Evolutionary conservation across 2,113 vertebrate species (phyloP).

Genomic region (Notarius lentiginosus): DNA sequence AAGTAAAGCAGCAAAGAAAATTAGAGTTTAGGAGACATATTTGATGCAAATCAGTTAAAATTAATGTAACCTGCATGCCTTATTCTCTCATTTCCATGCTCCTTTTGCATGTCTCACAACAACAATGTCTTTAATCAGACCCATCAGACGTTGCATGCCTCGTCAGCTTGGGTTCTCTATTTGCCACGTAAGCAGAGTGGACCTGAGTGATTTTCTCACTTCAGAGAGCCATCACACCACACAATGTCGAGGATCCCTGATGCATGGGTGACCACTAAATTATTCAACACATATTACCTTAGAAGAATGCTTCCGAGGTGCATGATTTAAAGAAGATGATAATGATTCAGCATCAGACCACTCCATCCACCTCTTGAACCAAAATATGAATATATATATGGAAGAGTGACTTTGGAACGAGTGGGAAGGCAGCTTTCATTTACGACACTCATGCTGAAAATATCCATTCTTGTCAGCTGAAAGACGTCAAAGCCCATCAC

Average conservation of each 20-base stretch:
- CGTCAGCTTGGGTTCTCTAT: constrained; percentile 38
- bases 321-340: constrained; percentile 72
- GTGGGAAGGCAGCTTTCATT: constrained; percentile 57
- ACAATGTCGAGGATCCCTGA: constrained; percentile 61
- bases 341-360: constrained; percentile 76
- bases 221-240: constrained; percentile 57
- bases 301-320: constrained; percentile 72
- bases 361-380: constrained; percentile 67
- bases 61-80: not conserved
- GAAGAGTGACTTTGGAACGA: not conserved
- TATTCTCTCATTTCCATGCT: constrained; percentile 13
- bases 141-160: constrained; percentile 15
- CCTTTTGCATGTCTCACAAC: not conserved
- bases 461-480: constrained; percentile 61
- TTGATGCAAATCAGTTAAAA: not conserved
- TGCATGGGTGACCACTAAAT: constrained; percentile 66
- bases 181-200: constrained; percentile 46
- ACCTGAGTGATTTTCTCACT: constrained; percentile 46
- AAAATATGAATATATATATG: constrained; percentile 50
- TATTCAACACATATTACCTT: constrained; percentile 73
- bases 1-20: not conserved
- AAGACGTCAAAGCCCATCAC: constrained; percentile 58
- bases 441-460: constrained; percentile 58
- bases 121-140: constrained; percentile 14
- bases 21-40: not conserved